Percentiles rank a stretch among this genome's conserved stretches.
Evolutionary conservation across 2,888 invertebrate species (phyloP).

Genomic region (Drosophila seclusa): DNA sequence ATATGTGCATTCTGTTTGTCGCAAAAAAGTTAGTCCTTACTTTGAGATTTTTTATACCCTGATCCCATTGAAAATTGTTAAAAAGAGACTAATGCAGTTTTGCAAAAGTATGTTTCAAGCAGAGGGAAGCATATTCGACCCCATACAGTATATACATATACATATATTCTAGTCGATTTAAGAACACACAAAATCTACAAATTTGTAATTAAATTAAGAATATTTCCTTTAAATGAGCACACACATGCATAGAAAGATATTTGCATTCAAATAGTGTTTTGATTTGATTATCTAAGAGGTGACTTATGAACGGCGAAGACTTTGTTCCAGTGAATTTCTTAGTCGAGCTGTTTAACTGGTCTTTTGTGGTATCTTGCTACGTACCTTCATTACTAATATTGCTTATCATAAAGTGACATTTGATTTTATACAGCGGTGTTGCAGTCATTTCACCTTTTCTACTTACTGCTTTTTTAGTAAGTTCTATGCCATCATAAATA

Average conservation of each 20-base stretch:
- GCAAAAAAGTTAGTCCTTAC: constrained; percentile 45
- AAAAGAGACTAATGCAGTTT: background rate
- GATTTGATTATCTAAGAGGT: background rate
- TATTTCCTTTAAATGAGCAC: background rate
- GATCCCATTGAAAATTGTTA: background rate
- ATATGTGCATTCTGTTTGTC: constrained; percentile 13
- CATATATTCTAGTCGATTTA: background rate
- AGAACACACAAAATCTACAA: background rate
- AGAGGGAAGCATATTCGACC: background rate
- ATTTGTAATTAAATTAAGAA: background rate
- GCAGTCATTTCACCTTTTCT: constrained; percentile 17
- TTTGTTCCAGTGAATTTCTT: background rate
- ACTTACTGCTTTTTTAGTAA: constrained; percentile 36
- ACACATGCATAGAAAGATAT: background rate
- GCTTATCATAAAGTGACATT: constrained; percentile 48
- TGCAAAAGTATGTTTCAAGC: background rate
- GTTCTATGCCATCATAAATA: constrained; percentile 69
- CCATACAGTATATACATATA: background rate
- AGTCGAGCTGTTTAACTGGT: background rate
- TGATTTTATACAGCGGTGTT: constrained; percentile 52
- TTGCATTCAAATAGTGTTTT: background rate
- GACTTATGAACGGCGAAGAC: background rate
- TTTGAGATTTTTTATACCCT: background rate
- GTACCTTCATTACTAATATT: constrained; percentile 18
- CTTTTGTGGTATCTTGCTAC: constrained; percentile 1